phyloP scores from a whole-genome alignment of 1,140 invertebrate species.

The Bombus breviceps region DNA sequence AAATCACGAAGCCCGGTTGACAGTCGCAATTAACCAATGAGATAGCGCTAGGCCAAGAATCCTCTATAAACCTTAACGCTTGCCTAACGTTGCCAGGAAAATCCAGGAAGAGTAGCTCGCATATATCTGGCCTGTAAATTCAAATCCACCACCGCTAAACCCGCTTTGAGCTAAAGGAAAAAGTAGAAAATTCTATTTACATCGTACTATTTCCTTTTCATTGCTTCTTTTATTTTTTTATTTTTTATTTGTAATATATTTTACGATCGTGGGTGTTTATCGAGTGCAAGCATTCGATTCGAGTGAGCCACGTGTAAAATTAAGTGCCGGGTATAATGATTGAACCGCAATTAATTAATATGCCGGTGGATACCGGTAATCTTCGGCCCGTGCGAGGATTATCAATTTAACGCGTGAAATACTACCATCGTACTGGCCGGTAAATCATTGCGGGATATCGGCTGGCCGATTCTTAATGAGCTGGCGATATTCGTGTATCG shows the following conservation, averaged over 20 bases:
- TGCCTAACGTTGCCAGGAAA: slow-evolving; percentile 12
- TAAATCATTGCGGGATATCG: slow-evolving; percentile 60
- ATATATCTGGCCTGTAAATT: slow-evolving; percentile 26
- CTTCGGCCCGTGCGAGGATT: slow-evolving; percentile 60
- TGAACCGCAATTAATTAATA: slow-evolving; percentile 62
- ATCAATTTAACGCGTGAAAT: slow-evolving; percentile 67
- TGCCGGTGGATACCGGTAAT: slow-evolving; percentile 55
- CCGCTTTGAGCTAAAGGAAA: background rate
- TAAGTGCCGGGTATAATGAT: slow-evolving; percentile 57
- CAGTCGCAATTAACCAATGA: slow-evolving; percentile 76
- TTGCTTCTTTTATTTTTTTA: background rate
- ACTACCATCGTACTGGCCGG: slow-evolving; percentile 31
- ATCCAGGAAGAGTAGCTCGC: slow-evolving; percentile 30
- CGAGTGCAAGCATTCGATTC: background rate
- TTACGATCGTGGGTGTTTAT: slow-evolving; percentile 43
- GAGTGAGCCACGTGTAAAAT: slow-evolving; percentile 42
- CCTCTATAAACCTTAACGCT: slow-evolving; percentile 12
- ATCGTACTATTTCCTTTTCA: background rate
- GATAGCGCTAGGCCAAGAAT: slow-evolving; percentile 63
- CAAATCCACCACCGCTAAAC: slow-evolving; percentile 1
- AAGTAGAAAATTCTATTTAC: background rate
- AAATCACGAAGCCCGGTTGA: slow-evolving; percentile 66
- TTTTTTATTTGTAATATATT: background rate
- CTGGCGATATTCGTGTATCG: slow-evolving; percentile 55
- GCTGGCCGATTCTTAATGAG: slow-evolving; percentile 56